Percentiles rank a stretch among this genome's conserved stretches.
phyloP scores from a whole-genome alignment of 2,888 invertebrate species.

The Amphipyra tragopoginis region DNA sequence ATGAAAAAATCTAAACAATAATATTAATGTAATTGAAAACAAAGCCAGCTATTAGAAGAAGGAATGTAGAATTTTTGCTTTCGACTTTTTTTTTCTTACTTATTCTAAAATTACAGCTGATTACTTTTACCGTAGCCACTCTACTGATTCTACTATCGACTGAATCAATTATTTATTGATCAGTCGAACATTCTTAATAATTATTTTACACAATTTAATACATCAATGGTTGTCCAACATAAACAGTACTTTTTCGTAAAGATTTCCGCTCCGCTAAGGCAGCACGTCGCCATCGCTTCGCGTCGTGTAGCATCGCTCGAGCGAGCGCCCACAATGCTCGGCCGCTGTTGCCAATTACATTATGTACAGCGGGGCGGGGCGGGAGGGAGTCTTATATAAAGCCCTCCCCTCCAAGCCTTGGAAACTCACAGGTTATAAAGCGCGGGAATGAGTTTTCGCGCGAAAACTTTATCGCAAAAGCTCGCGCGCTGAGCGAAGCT shows the following conservation, averaged over 20 bases:
- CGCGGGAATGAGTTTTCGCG: slow-evolving; percentile 87
- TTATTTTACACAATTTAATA: not conserved
- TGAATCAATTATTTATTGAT: no score
- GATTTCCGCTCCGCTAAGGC: slow-evolving; percentile 37
- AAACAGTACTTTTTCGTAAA: slow-evolving; percentile 34
- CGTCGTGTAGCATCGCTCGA: slow-evolving; percentile 66
- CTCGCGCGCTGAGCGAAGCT: slow-evolving; percentile 68
- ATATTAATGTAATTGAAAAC: slow-evolving; percentile 1
- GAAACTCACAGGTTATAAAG: slow-evolving; percentile 83
- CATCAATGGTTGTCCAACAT: slow-evolving; percentile 11
- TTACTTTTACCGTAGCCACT: no score
- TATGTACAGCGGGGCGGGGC: slow-evolving; percentile 72
- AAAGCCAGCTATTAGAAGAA: slow-evolving; percentile 4
- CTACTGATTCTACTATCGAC: no score
- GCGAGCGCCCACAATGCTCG: slow-evolving; percentile 74
- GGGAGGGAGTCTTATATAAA: slow-evolving; percentile 70
- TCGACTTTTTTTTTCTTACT: no score
- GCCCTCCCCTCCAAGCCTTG: slow-evolving; percentile 69
- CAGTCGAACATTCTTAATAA: no score
- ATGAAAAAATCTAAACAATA: slow-evolving; percentile 15
- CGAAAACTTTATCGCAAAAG: slow-evolving; percentile 83
- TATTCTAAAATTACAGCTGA: no score
- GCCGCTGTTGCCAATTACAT: slow-evolving; percentile 74
- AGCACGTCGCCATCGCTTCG: slow-evolving; percentile 24
- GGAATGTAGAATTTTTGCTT: no score